These are phyloP conservation scores for Cantharis rufa DNA, from an alignment of 2,888 invertebrate species.

Conservation along the genomic window DNA sequence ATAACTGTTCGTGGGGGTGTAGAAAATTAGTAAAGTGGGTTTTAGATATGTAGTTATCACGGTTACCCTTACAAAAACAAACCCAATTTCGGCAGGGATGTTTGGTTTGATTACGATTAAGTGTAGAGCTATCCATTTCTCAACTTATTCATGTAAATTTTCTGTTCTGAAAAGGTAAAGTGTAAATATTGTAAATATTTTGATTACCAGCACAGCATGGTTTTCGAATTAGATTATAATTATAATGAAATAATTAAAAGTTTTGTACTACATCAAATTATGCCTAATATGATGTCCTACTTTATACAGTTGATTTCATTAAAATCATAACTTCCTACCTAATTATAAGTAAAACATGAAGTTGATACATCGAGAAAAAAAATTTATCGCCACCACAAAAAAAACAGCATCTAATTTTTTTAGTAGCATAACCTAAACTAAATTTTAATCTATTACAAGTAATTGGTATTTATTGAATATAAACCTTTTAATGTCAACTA, in stretches of 20 bases:
- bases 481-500: too few relatives aligned
- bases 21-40: neutral
- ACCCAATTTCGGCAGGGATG: neutral
- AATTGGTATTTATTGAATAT: too few relatives aligned
- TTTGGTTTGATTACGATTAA: neutral
- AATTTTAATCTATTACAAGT: too few relatives aligned
- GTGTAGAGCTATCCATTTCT: neutral
- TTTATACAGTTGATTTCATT: neutral
- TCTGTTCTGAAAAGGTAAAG: neutral
- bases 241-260: neutral
- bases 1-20: neutral
- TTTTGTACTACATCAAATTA: neutral
- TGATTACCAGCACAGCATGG: neutral
- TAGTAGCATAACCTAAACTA: too few relatives aligned
- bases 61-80: neutral
- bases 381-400: too few relatives aligned
- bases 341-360: neutral
- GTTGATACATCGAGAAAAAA: neutral
- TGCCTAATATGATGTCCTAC: neutral
- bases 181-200: neutral
- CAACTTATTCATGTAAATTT: neutral
- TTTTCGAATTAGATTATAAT: neutral
- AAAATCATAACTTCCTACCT: neutral
- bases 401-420: too few relatives aligned
- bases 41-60: conserved; percentile 3